Percentiles rank a stretch among this genome's conserved stretches.
phyloP scores from a whole-genome alignment of 2,888 invertebrate genomes.

The Anticlea derivata region DNA sequence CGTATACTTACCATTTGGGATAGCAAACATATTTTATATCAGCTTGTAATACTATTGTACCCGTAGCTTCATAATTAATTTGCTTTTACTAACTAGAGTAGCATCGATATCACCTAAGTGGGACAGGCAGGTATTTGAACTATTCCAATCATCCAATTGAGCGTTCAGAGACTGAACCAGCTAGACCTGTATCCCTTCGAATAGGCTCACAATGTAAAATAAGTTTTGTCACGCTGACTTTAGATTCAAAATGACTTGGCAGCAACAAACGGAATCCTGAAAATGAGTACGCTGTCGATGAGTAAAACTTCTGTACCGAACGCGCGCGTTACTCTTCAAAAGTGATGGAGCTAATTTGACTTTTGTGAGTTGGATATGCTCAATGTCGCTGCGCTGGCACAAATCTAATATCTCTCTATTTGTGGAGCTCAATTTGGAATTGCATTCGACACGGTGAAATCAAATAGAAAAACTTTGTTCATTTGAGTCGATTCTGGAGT shows the following conservation, averaged over 20 bases:
- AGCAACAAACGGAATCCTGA: background rate
- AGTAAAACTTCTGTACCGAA: background rate
- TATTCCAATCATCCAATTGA: constrained; percentile 29
- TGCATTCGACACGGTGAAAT: constrained; percentile 16
- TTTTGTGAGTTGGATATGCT: constrained; percentile 26
- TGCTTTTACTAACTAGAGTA: background rate
- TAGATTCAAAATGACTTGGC: background rate
- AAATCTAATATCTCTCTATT: constrained; percentile 23
- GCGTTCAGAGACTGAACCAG: constrained; percentile 3
- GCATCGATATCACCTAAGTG: constrained; percentile 12
- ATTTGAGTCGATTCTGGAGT: constrained; percentile 14
- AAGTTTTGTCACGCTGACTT: background rate
- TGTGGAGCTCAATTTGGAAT: constrained; percentile 23
- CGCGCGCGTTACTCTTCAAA: constrained; percentile 1
- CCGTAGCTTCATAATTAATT: constrained; percentile 11
- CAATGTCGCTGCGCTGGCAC: constrained; percentile 20
- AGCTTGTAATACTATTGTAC: too few relatives aligned
- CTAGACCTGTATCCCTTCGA: background rate
- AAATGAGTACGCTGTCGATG: background rate
- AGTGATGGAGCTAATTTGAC: constrained; percentile 24
- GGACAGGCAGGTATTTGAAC: constrained; percentile 23
- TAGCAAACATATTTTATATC: too few relatives aligned
- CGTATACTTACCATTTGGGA: too few relatives aligned
- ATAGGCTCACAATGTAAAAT: background rate
- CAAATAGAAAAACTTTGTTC: constrained; percentile 22